These are phyloP conservation scores for Drosophila nasuta DNA, from an alignment of 1,140 invertebrate species.

Conservation along the genomic window DNA sequence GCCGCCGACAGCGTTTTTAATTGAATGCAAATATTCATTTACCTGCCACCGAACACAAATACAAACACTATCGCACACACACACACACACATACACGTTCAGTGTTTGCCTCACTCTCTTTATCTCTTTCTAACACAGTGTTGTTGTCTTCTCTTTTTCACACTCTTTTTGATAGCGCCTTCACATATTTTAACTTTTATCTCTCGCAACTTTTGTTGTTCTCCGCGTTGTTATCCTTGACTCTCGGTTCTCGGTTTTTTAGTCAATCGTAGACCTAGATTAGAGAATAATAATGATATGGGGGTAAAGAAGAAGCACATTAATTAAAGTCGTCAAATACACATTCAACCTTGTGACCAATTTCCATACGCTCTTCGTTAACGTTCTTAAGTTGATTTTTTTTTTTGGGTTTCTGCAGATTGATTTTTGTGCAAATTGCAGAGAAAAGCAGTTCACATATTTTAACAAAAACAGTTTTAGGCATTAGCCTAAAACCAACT, in stretches of 20 bases:
- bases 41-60: slow-evolving; percentile 34
- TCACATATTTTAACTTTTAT: slow-evolving; percentile 42
- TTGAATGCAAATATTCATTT: slow-evolving; percentile 63
- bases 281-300: slow-evolving; percentile 16
- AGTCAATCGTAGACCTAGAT: slow-evolving; percentile 17
- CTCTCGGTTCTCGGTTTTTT: neutral
- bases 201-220: too few relatives aligned
- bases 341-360: slow-evolving; percentile 40
- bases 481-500: too few relatives aligned
- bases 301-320: neutral
- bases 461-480: too few relatives aligned
- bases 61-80: slow-evolving; percentile 2
- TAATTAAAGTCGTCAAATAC: slow-evolving; percentile 24
- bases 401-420: too few relatives aligned
- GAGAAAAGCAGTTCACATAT: too few relatives aligned
- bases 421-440: too few relatives aligned
- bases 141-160: neutral
- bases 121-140: neutral
- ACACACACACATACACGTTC: slow-evolving; percentile 2
- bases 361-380: slow-evolving; percentile 25
- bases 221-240: neutral
- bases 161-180: slow-evolving; percentile 4
- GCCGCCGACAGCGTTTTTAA: slow-evolving; percentile 56
- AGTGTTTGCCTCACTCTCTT: neutral
- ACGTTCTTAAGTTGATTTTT: too few relatives aligned